phyloP scores from a whole-genome alignment of 2,888 invertebrate genomes.

The Tuta absoluta region DNA sequence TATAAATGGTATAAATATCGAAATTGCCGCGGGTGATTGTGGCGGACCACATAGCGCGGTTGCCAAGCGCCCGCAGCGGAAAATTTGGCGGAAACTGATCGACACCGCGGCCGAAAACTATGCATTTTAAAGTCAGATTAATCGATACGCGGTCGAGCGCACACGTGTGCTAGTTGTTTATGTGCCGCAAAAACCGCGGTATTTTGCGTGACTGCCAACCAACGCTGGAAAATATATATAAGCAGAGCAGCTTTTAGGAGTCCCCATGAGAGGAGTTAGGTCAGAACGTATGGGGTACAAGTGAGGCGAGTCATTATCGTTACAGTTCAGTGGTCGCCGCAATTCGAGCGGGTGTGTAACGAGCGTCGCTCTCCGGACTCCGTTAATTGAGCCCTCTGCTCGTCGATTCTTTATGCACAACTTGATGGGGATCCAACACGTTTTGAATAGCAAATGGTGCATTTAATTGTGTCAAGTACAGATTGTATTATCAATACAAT shows the following conservation, averaged over 20 bases:
- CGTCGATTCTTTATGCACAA: conserved; percentile 58
- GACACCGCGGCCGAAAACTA: conserved; percentile 70
- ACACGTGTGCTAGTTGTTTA: conserved; percentile 76
- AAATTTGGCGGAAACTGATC: conserved; percentile 73
- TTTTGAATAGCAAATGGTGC: conserved; percentile 14
- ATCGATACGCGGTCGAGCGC: conserved; percentile 72
- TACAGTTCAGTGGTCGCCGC: conserved; percentile 68
- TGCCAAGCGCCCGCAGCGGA: conserved; percentile 72
- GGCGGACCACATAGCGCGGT: conserved; percentile 61
- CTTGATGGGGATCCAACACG: conserved; percentile 31
- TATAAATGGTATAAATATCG: conserved; percentile 49
- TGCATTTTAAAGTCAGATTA: conserved; percentile 75
- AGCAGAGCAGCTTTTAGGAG: conserved; percentile 71
- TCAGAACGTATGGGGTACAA: conserved; percentile 64
- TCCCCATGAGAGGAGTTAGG: conserved; percentile 72
- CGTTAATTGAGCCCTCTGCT: conserved; percentile 62
- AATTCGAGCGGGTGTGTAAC: conserved; percentile 69
- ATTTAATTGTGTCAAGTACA: neutral
- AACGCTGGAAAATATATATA: conserved; percentile 59
- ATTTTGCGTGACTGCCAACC: conserved; percentile 76
- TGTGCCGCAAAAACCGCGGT: conserved; percentile 75
- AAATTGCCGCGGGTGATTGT: conserved; percentile 59
- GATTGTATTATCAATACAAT: neutral
- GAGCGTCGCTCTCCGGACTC: conserved; percentile 64
- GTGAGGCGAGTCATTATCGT: conserved; percentile 71